A percentile compares a stretch with the other conserved stretches of the same genome.
Conservation (phyloP, 30 jellyfish, hydroid and myxozoan genomes). For the Pseudorhiza aurosa region DNA sequence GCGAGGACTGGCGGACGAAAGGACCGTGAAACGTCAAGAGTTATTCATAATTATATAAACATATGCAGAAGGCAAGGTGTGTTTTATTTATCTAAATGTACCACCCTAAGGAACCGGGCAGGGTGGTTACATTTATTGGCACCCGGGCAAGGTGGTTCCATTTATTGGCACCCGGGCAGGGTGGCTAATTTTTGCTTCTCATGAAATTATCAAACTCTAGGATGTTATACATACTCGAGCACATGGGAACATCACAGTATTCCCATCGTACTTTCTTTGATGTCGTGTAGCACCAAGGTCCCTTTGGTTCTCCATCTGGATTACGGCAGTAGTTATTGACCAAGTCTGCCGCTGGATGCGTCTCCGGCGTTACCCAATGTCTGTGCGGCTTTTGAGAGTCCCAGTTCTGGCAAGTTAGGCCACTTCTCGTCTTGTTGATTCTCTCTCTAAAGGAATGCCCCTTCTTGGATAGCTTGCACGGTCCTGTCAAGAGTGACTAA, state of each 20-base stretch:
- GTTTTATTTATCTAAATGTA: too few species aligned
- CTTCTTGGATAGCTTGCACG: constrained; percentile 8
- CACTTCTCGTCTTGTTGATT: constrained; percentile 14
- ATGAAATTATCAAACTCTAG: too few species aligned
- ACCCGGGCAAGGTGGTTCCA: too few species aligned
- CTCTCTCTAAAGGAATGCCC: constrained; percentile 33
- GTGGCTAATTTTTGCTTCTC: too few species aligned
- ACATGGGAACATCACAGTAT: constrained; percentile 22
- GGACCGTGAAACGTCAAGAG: too few species aligned
- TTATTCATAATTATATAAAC: too few species aligned
- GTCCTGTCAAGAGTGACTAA: constrained; percentile 16
- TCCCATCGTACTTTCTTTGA: constrained; percentile 7
- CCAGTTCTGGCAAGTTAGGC: constrained; percentile 30
- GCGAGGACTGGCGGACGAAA: too few species aligned
- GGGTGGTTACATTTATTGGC: too few species aligned
- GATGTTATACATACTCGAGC: neutral
- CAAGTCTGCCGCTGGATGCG: constrained; percentile 34
- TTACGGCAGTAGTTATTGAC: constrained; percentile 26
- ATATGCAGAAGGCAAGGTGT: too few species aligned
- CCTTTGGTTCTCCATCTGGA: constrained; percentile 39
- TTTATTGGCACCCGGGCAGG: too few species aligned
- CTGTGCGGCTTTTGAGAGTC: constrained; percentile 14
- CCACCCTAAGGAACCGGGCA: too few species aligned
- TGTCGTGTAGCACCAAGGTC: constrained; percentile 66
- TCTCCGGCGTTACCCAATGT: constrained; percentile 11